These are phyloP conservation scores for Belonocnema kinseyi DNA, from an alignment of 1,140 invertebrate genomes.

Conservation along the genomic window DNA sequence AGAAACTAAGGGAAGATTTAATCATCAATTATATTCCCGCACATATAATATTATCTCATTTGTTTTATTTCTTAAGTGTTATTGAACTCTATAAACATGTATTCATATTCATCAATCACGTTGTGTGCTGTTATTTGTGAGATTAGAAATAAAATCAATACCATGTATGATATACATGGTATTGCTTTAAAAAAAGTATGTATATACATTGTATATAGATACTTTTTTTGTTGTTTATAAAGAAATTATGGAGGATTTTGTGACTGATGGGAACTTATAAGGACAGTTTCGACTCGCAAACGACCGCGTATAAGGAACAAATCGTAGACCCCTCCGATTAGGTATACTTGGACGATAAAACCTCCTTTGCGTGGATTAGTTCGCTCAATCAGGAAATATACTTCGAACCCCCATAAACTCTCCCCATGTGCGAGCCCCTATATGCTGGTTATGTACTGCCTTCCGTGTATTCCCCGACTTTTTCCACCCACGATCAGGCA, in stretches of 20 bases:
- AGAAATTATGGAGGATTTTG: neutral
- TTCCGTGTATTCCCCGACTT: slow-evolving; percentile 7
- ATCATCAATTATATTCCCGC: no score
- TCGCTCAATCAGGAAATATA: slow-evolving; percentile 72
- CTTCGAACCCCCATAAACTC: slow-evolving; percentile 64
- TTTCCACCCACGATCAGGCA: neutral
- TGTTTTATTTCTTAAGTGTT: no score
- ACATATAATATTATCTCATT: no score
- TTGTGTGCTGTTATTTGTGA: no score
- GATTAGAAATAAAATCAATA: no score
- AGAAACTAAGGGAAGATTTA: no score
- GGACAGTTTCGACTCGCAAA: slow-evolving; percentile 20
- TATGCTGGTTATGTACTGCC: slow-evolving; percentile 20
- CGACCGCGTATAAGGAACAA: slow-evolving; percentile 12
- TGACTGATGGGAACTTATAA: slow-evolving; percentile 9
- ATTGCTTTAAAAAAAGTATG: no score
- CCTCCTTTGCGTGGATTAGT: slow-evolving; percentile 71
- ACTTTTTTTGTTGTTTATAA: neutral
- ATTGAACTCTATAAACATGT: no score
- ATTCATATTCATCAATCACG: no score
- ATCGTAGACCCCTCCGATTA: slow-evolving; percentile 57
- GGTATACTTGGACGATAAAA: slow-evolving; percentile 69
- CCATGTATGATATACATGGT: no score
- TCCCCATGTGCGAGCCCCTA: slow-evolving; percentile 45
- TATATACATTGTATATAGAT: no score